Conservation (phyloP, 2,888 invertebrate genomes). For the Agonum fuliginosum region DNA sequence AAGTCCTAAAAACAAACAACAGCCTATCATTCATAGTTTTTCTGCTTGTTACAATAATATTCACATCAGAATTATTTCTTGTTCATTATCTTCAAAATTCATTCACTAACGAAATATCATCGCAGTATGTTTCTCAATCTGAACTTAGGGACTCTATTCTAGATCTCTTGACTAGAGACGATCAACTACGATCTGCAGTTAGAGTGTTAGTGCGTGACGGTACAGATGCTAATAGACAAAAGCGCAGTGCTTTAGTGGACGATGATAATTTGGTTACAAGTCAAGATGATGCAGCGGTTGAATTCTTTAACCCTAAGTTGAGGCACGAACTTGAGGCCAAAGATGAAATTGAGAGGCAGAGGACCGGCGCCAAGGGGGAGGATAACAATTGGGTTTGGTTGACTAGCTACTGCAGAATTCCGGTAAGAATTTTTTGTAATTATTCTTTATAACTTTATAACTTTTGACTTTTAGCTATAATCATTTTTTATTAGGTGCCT, state of each 20-base stretch:
- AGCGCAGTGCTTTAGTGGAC: constrained; percentile 64
- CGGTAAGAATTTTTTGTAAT: constrained; percentile 77
- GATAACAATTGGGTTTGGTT: constrained; percentile 92
- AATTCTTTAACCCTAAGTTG: constrained; percentile 84
- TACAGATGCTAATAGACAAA: constrained; percentile 55
- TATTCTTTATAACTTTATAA: background rate
- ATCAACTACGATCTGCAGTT: constrained; percentile 19
- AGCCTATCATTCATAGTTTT: constrained; percentile 25
- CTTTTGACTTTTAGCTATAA: no score
- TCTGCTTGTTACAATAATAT: constrained; percentile 39
- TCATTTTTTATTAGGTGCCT: no score
- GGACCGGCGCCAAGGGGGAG: constrained; percentile 80
- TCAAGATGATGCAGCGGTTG: constrained; percentile 75
- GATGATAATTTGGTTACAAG: constrained; percentile 67
- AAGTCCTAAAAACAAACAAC: constrained; percentile 29
- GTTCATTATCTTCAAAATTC: constrained; percentile 33
- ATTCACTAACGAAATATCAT: constrained; percentile 66
- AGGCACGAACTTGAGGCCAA: constrained; percentile 79
- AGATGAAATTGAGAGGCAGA: constrained; percentile 78
- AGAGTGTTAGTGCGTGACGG: constrained; percentile 37
- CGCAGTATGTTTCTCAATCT: constrained; percentile 68
- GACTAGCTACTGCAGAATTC: constrained; percentile 90
- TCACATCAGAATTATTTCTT: constrained; percentile 50
- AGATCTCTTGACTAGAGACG: constrained; percentile 61
- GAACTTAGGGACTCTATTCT: constrained; percentile 67